Base-by-base conservation (phyloP, 2,888 invertebrate genomes). In the Graphium colonna region DNA sequence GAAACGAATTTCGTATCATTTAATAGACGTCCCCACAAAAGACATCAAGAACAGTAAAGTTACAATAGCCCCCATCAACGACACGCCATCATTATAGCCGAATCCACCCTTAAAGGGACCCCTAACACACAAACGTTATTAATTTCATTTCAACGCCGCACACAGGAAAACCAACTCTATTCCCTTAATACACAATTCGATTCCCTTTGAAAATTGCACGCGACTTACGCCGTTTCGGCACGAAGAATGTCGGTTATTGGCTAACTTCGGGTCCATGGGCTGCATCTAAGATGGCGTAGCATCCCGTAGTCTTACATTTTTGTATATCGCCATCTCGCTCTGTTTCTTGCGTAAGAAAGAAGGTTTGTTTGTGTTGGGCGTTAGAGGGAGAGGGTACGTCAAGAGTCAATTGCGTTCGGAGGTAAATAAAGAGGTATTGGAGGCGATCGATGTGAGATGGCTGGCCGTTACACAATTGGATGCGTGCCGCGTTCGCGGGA, bases 231-330 rank as follows among this genome's bases (percentile, higher is more conserved):
- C 68, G 65, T 71, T 79, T 75, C 9, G 56, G 60, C 58, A 52
- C 58, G 60, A 65, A 28, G 64, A 69, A 73, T 69, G 68, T 69
- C 38, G 73, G 80, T 85, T 84, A 85, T 85, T 83, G 86, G 86
- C 84, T 82, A 85, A 86, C 82, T 85, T 84, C 78, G 79, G 87
- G 87, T 87, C 86, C 85, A 79, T 71, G 73, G 77, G 75, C 77
- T 86, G 86, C 87, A 87, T 85, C 86, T 85, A 87, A 86, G 87
- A 86, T 87, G 87, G 86, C 86, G 85, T 75, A 73, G 73, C 52
- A 51, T 64, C 68, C 70, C 64, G 54, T 82, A 83, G 71, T 75
- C 67, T 64, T 78, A 48, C 56, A 58, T 42, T 57, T 60, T 58
- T 46, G 47, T 48, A 33, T 72, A 68, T 64, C 58, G 65, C 63